Base-by-base conservation (phyloP, 2,888 invertebrate species). In the Nomada fucata region DNA sequence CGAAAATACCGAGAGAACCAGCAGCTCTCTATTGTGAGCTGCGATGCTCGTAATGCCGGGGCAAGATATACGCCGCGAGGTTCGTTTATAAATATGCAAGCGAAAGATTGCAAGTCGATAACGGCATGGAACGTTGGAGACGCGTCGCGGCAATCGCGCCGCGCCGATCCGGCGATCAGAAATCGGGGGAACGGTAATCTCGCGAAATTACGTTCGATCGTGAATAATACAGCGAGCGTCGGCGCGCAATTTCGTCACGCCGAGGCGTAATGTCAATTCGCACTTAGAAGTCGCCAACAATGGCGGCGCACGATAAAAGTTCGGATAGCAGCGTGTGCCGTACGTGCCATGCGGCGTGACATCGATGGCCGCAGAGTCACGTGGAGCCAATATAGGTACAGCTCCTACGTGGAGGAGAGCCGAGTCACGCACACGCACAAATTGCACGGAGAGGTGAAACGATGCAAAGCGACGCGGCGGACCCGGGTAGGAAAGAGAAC, bases 331-430 rank as follows among this genome's bases (percentile, higher is more conserved):
- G 70, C 70, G 73, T 65, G 73, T 76, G 81, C 76, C 44, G 78
- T 91, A 90, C 90, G 91, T 91, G 91, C 89, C 85, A 86, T 75
- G 81, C 86, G 86, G 76, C 80, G 76, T 80, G 81, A 83, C 88
- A 87, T 80, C 87, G 88, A 91, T 91, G 91, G 91, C 91, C 89
- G 90, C 86, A 68, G 68, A 70, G 73, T 86, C 86, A 85, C 84
- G 83, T 87, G 89, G 84, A 85, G 53, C 74, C 84, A 76, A 88
- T 82, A 84, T 79, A 86, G 75, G 75, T 74, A 80, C 63, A 68
- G 26, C 52, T 26, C 23, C 69, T 69, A 75, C 70, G 63, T 64
- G 74, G 59, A 78, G 76, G 65, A 70, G 74, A 60, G 74, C 29
- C 63, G 67, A 52, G 60, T 23, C 11, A 71, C 64, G 74, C 65